Evolutionary conservation across 1,140 invertebrate species (phyloP), one percentile per base, ranked within the genome.

Genomic region (Chironomus striatipennis): DNA sequence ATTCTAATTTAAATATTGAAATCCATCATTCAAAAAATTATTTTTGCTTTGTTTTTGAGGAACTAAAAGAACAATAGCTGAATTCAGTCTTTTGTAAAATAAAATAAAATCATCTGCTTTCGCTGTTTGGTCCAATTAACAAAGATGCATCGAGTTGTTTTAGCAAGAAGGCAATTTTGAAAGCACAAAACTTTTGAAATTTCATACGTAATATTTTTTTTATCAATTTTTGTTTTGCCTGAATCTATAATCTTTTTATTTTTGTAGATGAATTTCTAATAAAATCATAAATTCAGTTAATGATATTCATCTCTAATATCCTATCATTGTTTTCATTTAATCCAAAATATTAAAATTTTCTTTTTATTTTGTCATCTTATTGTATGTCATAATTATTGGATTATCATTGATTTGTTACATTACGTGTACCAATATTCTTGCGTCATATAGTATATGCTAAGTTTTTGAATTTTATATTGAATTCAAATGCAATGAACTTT

Each of bases 1-100:
- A 77, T n/a, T n/a, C 79, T 18, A 77, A 75, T 73, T 79, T 76
- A 43, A 82, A 34, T 34, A 34, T 34, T 34, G 24, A 34, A 82
- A 57, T 57, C 47, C 8, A 57, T 57, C 47, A 57, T 57, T 12
- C n/a, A n/a, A n/a, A 34, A 34, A 34, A n/a, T n/a, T n/a, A n/a
- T n/a, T n/a, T n/a, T n/a, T n/a, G n/a, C 24, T 34, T 34, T 34
- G 24, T 34, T 34, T 34, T 34, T 3, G 15, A 57, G 47, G 47
- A 57, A 57, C 12, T 57, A n/a, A 12, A 15, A 57, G 4, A 15
- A 57, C 47, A 57, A 57, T 57, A 57, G 47, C 12, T 57, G 12
- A 57, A n/a, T 57, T 57, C 9, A 34, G 1, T 34, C 24, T 34
- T 34, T 34, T 34, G 24, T 34, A n/a, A n/a, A n/a, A n/a, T n/a